Percentiles rank a stretch among this genome's conserved stretches.
Conservation (phyloP, 2,888 invertebrate genomes). For the Quadriops clusia region DNA sequence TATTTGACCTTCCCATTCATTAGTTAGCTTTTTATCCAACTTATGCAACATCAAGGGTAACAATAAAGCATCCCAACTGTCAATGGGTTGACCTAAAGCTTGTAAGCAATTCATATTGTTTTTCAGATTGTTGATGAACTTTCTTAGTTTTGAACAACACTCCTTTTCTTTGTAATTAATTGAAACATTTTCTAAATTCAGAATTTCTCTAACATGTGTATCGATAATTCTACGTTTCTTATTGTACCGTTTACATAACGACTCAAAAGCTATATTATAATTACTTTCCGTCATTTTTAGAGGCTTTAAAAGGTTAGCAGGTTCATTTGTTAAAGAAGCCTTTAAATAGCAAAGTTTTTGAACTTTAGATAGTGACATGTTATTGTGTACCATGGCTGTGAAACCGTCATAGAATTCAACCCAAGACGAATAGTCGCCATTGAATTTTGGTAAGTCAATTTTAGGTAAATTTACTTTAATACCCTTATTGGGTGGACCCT, state of each 20-base stretch:
- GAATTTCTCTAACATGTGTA: conserved; percentile 11
- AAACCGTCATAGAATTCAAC: conserved; percentile 4
- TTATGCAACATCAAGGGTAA: conserved; percentile 12
- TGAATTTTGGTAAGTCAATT: conserved; percentile 3
- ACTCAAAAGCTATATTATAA: conserved; percentile 10
- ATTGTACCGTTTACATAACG: conserved; percentile 11
- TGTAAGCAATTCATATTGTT: conserved; percentile 12
- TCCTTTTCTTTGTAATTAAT: background rate
- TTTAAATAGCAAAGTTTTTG: conserved; percentile 8
- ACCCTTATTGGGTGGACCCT: background rate
- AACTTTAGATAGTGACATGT: background rate
- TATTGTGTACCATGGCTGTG: conserved; percentile 6
- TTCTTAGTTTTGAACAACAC: no score
- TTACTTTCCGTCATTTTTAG: conserved; percentile 9
- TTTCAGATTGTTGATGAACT: conserved; percentile 7
- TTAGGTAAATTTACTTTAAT: conserved; percentile 4
- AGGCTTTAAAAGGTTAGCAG: conserved; percentile 6
- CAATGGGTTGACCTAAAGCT: conserved; percentile 10
- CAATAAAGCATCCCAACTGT: conserved; percentile 12
- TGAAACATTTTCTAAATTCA: conserved; percentile 5
- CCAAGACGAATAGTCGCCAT: conserved; percentile 4
- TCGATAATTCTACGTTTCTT: conserved; percentile 13
- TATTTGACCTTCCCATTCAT: conserved; percentile 4
- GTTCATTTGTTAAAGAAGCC: conserved; percentile 5
- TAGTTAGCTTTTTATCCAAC: conserved; percentile 9